Conservation (phyloP, 2,113 vertebrate genomes). For the Sylvia atricapilla region DNA sequence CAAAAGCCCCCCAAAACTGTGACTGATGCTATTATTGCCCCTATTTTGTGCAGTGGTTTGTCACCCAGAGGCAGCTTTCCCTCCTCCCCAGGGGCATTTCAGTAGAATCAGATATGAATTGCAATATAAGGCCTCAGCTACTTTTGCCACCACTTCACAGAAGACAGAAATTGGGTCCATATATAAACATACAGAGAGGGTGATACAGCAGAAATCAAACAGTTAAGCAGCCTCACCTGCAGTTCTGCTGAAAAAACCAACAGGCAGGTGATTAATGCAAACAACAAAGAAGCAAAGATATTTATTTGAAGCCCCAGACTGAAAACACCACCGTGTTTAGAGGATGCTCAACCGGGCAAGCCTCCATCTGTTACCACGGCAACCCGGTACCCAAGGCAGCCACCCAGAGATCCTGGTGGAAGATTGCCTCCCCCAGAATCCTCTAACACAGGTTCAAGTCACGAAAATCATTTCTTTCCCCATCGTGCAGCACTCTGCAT, state of each 20-base stretch:
- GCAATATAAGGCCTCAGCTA: background rate
- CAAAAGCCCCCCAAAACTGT: background rate
- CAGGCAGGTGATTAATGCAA: conserved; percentile 9
- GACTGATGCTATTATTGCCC: background rate
- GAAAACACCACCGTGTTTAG: conserved; percentile 45
- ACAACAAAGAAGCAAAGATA: conserved; percentile 39
- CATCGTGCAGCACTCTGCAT: background rate
- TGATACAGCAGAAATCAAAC: background rate
- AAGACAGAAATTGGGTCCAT: background rate
- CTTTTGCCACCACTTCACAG: background rate
- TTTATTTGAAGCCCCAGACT: conserved; percentile 41
- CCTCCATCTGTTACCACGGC: conserved; percentile 77
- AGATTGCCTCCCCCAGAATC: conserved; percentile 46
- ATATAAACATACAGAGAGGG: background rate
- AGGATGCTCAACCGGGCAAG: conserved; percentile 40
- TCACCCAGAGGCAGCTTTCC: background rate
- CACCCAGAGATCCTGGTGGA: conserved; percentile 60
- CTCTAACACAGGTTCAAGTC: conserved; percentile 4
- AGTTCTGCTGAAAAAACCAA: background rate
- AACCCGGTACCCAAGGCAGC: conserved; percentile 75
- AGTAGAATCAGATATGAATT: background rate
- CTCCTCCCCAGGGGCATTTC: background rate
- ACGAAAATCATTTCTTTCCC: conserved; percentile 4
- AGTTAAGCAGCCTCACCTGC: background rate
- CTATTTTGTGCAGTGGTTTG: background rate